Evolutionary conservation across 2,113 vertebrate genomes (phyloP).

Genomic region (Hydrochoerus hydrochaeris): DNA sequence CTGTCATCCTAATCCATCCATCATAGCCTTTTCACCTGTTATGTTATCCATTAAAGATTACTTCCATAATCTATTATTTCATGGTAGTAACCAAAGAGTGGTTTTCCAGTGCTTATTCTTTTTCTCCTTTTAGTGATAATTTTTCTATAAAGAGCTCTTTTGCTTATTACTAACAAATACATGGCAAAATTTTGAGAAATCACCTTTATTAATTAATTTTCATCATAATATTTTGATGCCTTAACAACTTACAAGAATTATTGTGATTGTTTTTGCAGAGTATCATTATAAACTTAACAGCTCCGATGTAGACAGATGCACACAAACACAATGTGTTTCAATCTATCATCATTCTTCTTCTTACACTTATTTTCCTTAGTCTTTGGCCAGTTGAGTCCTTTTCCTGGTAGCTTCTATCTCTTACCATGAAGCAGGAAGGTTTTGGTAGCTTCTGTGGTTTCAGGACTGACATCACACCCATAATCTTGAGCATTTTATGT

Average conservation of each 20-base stretch:
- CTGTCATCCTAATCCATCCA: neutral
- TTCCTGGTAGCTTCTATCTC: neutral
- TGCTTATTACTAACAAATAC: neutral
- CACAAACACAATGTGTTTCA: neutral
- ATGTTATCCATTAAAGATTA: neutral
- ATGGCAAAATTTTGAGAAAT: neutral
- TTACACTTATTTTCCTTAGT: neutral
- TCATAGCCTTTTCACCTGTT: neutral
- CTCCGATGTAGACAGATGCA: neutral
- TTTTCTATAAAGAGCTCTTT: neutral
- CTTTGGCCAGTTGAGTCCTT: neutral
- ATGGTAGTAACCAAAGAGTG: neutral
- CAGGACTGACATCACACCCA: neutral
- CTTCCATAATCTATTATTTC: neutral
- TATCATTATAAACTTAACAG: neutral
- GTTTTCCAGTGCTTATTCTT: neutral
- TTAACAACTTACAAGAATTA: neutral
- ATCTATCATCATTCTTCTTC: neutral
- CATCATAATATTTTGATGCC: neutral
- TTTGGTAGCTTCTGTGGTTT: neutral
- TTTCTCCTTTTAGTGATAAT: neutral
- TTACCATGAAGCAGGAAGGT: neutral
- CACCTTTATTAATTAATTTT: conserved; percentile 24
- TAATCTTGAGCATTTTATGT: neutral
- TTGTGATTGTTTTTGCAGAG: neutral